Evolutionary conservation across 2,113 vertebrate genomes (phyloP).

Genomic region (Galbula dea): DNA sequence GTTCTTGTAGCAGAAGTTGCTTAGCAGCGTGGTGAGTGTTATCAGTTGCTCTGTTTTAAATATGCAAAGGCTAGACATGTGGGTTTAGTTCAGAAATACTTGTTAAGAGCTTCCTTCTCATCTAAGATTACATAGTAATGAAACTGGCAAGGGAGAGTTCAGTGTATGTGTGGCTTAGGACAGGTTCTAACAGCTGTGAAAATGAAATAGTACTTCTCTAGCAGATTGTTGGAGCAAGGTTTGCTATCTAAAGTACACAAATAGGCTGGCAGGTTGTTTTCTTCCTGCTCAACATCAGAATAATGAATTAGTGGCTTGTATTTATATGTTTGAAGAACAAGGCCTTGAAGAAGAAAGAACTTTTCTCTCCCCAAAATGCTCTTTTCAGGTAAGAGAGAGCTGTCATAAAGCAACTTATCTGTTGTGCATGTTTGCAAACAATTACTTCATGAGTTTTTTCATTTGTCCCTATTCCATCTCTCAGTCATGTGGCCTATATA

Average conservation of each 20-base stretch:
- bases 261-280: not conserved
- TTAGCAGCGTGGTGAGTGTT: not conserved
- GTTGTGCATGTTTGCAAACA: not conserved
- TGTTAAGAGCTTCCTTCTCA: not conserved
- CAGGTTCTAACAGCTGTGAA: not conserved
- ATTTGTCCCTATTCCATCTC: conserved; percentile 24
- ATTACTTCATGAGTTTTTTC: not conserved
- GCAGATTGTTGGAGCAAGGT: not conserved
- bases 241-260: not conserved
- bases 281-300: not conserved
- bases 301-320: not conserved
- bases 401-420: not conserved
- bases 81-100: not conserved
- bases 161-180: not conserved
- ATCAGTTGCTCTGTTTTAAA: not conserved
- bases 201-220: not conserved
- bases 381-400: not conserved
- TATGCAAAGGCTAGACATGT: not conserved
- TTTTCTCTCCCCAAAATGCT: not conserved
- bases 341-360: conserved; percentile 14
- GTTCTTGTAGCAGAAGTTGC: not conserved
- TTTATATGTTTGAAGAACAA: not conserved
- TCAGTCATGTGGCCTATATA: conserved; percentile 14
- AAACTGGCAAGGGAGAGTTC: not conserved
- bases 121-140: not conserved